phyloP scores from a whole-genome alignment of 2,113 vertebrate genomes.

The Gavialis gangeticus region DNA sequence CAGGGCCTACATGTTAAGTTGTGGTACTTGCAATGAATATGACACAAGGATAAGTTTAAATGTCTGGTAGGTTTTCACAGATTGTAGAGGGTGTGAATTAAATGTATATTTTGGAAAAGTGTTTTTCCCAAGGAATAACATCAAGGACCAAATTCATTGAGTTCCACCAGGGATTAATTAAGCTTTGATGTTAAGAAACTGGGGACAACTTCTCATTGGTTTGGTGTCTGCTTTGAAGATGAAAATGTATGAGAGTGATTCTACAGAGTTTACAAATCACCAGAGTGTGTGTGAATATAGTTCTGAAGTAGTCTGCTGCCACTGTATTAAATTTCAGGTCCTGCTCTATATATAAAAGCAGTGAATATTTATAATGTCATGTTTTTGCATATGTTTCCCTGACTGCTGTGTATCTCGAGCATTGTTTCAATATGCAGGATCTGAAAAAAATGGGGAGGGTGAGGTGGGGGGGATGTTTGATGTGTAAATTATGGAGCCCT shows the following conservation, averaged over 20 bases:
- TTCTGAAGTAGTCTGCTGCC: conserved; percentile 47
- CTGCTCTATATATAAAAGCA: conserved; percentile 28
- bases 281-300: not conserved
- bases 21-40: not conserved
- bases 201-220: conserved; percentile 31
- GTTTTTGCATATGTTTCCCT: not conserved
- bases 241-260: not conserved
- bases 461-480: not conserved
- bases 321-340: conserved; percentile 55
- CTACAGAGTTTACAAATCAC: not conserved
- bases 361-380: conserved; percentile 11
- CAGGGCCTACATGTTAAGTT: conserved; percentile 14
- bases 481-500: conserved; percentile 28
- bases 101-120: conserved; percentile 36
- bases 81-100: not conserved
- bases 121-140: not conserved
- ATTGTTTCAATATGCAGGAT: conserved; percentile 33
- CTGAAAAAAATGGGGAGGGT: not conserved
- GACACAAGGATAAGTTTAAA: conserved; percentile 17
- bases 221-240: conserved; percentile 50
- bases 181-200: conserved; percentile 40
- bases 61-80: conserved; percentile 1
- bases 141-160: not conserved
- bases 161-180: conserved; percentile 23
- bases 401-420: not conserved